A percentile compares a stretch with the other conserved stretches of the same genome.
Conservation (phyloP, 2,797 vertebrate genomes). For the Falco novaeseelandiae region DNA sequence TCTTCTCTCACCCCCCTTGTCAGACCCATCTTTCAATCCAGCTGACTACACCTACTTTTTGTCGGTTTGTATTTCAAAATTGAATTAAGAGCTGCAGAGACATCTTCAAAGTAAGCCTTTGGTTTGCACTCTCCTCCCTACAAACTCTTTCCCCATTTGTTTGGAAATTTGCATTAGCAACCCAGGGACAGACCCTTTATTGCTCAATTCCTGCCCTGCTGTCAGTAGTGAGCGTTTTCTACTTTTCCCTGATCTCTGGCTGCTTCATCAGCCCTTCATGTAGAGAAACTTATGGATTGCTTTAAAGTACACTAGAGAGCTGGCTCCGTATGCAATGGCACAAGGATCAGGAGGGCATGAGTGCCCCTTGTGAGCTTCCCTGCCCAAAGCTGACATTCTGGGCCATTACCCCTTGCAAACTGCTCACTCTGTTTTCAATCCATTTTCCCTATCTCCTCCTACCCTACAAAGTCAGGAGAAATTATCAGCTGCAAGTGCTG, state of each 20-base stretch:
- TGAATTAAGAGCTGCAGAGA: background rate
- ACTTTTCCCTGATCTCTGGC: background rate
- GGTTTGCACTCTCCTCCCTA: background rate
- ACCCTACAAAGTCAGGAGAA: background rate
- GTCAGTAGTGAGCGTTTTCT: background rate
- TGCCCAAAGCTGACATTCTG: background rate
- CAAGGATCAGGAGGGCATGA: background rate
- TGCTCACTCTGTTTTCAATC: background rate
- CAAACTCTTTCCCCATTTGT: background rate
- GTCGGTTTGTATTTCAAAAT: background rate
- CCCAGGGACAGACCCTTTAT: background rate
- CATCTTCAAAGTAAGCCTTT: background rate
- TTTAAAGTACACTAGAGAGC: background rate
- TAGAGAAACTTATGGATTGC: background rate
- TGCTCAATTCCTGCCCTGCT: background rate
- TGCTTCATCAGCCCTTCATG: background rate
- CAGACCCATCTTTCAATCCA: background rate
- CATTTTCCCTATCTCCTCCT: background rate
- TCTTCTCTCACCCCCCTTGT: rapidly evolving
- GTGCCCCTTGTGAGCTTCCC: background rate
- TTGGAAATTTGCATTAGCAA: background rate
- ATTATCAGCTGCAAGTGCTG: background rate
- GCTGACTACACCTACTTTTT: background rate
- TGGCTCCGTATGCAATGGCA: background rate
- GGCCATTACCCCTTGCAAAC: background rate